Conservation (phyloP, 2,113 vertebrate species). For the Cyprinus carpio region DNA sequence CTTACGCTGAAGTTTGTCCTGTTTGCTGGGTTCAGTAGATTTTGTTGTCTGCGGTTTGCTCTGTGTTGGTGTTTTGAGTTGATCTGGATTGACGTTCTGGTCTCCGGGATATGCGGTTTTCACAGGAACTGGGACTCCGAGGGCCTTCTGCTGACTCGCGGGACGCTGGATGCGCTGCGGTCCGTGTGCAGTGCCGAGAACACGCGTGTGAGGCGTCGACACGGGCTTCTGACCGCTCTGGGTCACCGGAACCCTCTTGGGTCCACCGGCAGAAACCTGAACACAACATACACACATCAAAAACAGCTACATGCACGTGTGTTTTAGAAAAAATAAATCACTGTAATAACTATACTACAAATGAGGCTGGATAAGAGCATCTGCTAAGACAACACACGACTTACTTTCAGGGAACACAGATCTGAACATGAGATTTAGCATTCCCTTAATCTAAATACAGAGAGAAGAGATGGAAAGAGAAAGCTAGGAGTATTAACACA, state of each 20-base stretch:
- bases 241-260: constrained; percentile 79
- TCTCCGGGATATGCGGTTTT: constrained; percentile 46
- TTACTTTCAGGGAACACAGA: too few relatives aligned
- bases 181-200: constrained; percentile 79
- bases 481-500: too few relatives aligned
- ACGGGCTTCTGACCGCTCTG: constrained; percentile 56
- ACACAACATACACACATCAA: background rate
- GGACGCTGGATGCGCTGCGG: constrained; percentile 77
- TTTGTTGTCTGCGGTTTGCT: constrained; percentile 47
- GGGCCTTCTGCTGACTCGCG: constrained; percentile 63
- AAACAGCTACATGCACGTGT: too few relatives aligned
- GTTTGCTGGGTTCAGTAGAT: constrained; percentile 50
- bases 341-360: too few relatives aligned
- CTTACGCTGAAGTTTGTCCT: constrained; percentile 71
- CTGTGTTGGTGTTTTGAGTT: constrained; percentile 45
- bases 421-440: too few relatives aligned
- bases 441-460: too few relatives aligned
- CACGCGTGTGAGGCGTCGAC: constrained; percentile 47
- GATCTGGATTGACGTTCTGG: constrained; percentile 67
- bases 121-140: constrained; percentile 32
- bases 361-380: too few relatives aligned
- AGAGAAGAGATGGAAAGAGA: too few relatives aligned
- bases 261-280: constrained; percentile 69
- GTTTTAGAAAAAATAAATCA: too few relatives aligned
- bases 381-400: too few relatives aligned